Evolutionary conservation across 1,140 invertebrate species (phyloP).

Genomic region (Venustaconcha ellipsiformis): DNA sequence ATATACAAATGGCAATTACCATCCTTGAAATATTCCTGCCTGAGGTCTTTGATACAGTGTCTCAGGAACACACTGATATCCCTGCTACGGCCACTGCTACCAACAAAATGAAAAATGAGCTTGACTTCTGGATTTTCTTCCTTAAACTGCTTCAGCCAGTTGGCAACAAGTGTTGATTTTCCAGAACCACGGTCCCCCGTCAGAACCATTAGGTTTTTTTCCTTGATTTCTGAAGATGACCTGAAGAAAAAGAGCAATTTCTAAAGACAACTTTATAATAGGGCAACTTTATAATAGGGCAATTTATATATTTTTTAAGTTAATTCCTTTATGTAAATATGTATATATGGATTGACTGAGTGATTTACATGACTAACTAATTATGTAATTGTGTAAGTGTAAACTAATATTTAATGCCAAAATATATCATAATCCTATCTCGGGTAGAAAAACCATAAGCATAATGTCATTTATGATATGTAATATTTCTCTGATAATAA

Average conservation of each 20-base stretch:
- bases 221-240: constrained; percentile 20
- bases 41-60: constrained; percentile 45
- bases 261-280: neutral
- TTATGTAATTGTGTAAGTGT: no score
- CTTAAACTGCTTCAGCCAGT: constrained; percentile 57
- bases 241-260: constrained; percentile 12
- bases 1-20: constrained; percentile 24
- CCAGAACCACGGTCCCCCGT: constrained; percentile 60
- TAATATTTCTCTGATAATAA: no score
- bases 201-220: constrained; percentile 52
- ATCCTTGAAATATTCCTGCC: constrained; percentile 45
- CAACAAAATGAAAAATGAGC: constrained; percentile 58
- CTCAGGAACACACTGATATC: constrained; percentile 54
- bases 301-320: no score
- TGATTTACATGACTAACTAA: no score
- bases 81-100: constrained; percentile 44
- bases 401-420: no score
- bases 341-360: no score
- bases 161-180: constrained; percentile 57
- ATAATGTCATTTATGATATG: no score
- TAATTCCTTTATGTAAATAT: no score
- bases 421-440: no score
- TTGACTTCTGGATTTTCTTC: constrained; percentile 44
- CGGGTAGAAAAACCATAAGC: no score
- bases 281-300: no score